These are phyloP conservation scores for Valencia hispanica DNA, from an alignment of 2,797 vertebrate species.

Conservation along the genomic window DNA sequence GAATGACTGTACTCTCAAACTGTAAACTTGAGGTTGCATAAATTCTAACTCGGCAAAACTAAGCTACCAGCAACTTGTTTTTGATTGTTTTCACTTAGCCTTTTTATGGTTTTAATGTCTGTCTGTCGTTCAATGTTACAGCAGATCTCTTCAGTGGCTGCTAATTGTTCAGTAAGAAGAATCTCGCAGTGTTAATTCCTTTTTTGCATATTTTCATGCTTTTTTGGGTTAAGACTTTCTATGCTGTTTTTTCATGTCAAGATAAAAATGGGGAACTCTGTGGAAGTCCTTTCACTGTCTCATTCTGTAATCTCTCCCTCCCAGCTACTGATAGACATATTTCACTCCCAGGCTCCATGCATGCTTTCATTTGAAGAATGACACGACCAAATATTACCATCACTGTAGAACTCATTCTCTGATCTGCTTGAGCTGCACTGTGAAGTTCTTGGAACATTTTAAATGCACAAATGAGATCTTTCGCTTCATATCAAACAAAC, in stretches of 20 bases:
- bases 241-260: slow-evolving; percentile 23
- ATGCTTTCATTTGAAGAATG: slow-evolving; percentile 23
- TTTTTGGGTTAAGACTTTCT: slow-evolving; percentile 33
- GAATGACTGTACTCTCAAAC: slow-evolving; percentile 61
- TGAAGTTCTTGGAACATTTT: slow-evolving; percentile 20
- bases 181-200: slow-evolving; percentile 62
- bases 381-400: slow-evolving; percentile 37
- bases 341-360: slow-evolving; percentile 8
- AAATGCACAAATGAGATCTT: slow-evolving; percentile 2
- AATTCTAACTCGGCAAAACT: slow-evolving; percentile 66
- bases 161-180: slow-evolving; percentile 70
- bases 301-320: slow-evolving; percentile 17
- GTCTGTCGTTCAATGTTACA: slow-evolving; percentile 54
- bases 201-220: slow-evolving; percentile 46
- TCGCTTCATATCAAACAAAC: not conserved
- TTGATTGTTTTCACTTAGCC: slow-evolving; percentile 57
- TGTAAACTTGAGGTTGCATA: slow-evolving; percentile 76
- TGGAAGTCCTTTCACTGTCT: slow-evolving; percentile 26
- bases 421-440: slow-evolving; percentile 46
- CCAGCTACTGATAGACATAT: slow-evolving; percentile 5
- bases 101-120: slow-evolving; percentile 59
- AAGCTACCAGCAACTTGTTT: slow-evolving; percentile 76
- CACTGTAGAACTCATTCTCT: slow-evolving; percentile 33
- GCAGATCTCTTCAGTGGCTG: slow-evolving; percentile 75
- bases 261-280: slow-evolving; percentile 17